Evolutionary conservation across 2,113 vertebrate species (phyloP).

Genomic region (Macroglossus sobrinus): DNA sequence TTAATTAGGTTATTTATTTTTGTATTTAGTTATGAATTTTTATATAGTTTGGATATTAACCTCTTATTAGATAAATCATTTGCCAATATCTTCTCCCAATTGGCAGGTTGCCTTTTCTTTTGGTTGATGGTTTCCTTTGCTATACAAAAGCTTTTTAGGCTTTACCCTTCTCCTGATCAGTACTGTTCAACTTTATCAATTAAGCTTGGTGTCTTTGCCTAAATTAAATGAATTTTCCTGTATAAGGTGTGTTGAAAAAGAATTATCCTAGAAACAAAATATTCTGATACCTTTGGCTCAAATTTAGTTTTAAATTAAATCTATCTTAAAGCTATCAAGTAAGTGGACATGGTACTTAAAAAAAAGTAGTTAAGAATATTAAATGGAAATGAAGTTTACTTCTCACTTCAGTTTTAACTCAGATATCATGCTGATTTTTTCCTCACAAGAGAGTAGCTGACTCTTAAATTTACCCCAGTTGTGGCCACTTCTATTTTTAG

Average conservation of each 20-base stretch:
- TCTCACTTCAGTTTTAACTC: not conserved
- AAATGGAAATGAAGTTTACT: not conserved
- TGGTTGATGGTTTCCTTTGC: not conserved
- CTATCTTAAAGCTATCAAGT: not conserved
- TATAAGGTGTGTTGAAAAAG: conserved; percentile 57
- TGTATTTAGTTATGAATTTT: not conserved
- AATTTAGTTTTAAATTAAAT: conserved; percentile 39
- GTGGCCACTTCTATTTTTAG: not conserved
- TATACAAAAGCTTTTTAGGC: not conserved
- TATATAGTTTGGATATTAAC: not conserved
- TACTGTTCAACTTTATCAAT: not conserved
- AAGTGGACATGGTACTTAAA: not conserved
- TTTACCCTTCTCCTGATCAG: not conserved
- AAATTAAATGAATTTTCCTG: not conserved
- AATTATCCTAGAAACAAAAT: not conserved
- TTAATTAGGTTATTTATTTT: not conserved
- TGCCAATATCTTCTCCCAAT: not conserved
- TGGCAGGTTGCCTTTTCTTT: not conserved
- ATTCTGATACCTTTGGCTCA: not conserved
- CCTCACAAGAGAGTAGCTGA: not conserved
- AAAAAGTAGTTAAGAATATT: not conserved
- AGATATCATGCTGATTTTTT: not conserved
- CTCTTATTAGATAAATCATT: not conserved
- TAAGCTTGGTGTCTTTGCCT: not conserved
- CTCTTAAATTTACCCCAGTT: not conserved